Percentiles rank a stretch among this genome's conserved stretches.
Evolutionary conservation across 2,888 invertebrate species (phyloP).

Genomic region (Lamproptera curius): DNA sequence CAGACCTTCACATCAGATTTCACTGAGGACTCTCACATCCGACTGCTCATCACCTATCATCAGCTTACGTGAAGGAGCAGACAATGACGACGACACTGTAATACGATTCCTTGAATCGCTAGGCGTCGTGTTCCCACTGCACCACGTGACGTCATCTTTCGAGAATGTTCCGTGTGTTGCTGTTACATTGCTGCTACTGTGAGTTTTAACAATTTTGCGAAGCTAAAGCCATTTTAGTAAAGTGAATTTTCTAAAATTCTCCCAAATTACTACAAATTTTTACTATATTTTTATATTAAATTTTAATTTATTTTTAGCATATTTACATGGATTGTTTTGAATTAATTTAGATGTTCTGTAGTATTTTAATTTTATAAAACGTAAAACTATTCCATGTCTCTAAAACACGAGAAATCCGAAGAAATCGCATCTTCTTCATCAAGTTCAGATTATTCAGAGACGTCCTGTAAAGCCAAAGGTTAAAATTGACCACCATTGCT

Average conservation of each 20-base stretch:
- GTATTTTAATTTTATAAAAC: neutral
- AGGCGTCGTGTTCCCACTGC: neutral
- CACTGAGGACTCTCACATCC: too few relatives aligned
- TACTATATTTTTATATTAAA: neutral
- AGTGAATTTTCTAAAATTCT: neutral
- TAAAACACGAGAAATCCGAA: too few relatives aligned
- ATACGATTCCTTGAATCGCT: too few relatives aligned
- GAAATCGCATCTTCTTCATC: too few relatives aligned
- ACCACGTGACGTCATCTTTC: too few relatives aligned
- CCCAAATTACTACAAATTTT: too few relatives aligned
- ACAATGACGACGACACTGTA: neutral
- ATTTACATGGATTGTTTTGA: neutral
- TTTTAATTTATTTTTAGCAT: slow-evolving; percentile 1
- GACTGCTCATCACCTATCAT: too few relatives aligned
- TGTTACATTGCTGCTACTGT: too few relatives aligned
- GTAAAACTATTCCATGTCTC: neutral
- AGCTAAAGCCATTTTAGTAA: neutral
- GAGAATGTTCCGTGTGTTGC: too few relatives aligned
- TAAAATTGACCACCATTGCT: neutral
- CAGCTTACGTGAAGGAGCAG: neutral
- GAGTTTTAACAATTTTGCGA: too few relatives aligned
- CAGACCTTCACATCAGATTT: too few relatives aligned
- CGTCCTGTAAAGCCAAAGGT: neutral
- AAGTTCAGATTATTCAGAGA: neutral
- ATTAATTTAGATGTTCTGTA: slow-evolving; percentile 1